Conservation (phyloP, 2,113 vertebrate species). For the Myanophis thanlyinensis region DNA sequence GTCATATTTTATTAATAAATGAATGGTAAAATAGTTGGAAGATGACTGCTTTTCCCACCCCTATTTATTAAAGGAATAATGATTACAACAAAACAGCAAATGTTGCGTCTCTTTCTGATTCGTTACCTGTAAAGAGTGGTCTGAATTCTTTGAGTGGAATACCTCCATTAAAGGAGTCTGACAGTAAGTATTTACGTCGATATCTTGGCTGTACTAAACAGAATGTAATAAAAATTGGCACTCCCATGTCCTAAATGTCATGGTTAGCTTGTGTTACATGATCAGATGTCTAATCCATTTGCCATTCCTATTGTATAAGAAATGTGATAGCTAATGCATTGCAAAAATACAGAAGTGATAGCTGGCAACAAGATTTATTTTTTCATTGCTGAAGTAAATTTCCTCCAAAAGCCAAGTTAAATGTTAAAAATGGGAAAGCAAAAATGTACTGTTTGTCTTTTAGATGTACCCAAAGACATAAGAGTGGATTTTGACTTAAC, state of each 20-base stretch:
- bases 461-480: neutral
- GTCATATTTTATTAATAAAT: neutral
- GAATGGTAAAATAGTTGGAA: neutral
- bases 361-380: neutral
- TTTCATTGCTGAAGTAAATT: neutral
- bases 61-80: constrained; percentile 71
- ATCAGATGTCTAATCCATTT: neutral
- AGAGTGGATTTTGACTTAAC: neutral
- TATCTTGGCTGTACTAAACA: neutral
- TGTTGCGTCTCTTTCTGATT: constrained; percentile 65
- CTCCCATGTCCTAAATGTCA: neutral
- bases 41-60: neutral
- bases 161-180: constrained; percentile 63
- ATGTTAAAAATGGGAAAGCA: neutral
- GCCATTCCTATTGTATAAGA: neutral
- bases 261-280: neutral
- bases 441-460: neutral
- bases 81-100: constrained; percentile 62
- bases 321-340: neutral
- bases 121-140: constrained; percentile 52
- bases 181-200: constrained; percentile 65
- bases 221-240: neutral
- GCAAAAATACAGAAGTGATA: neutral
- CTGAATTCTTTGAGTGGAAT: constrained; percentile 62
- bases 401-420: neutral